Conservation (phyloP, 2,797 vertebrate genomes). For the Manis crassicaudata region DNA sequence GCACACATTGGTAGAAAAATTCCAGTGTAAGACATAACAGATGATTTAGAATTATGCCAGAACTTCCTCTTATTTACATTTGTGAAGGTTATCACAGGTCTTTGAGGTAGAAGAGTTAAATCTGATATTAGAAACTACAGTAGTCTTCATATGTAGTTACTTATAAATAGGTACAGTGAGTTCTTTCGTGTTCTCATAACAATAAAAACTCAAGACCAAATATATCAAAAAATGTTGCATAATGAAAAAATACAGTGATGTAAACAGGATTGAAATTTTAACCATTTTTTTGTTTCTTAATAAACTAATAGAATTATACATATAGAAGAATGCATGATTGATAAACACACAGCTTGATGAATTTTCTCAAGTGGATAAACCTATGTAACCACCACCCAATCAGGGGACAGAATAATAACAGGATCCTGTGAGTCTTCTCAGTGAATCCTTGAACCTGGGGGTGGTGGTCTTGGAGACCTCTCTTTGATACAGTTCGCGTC, state of each 20-base stretch:
- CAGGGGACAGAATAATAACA: not conserved
- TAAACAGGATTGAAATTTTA: not conserved
- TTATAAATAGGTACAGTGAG: not conserved
- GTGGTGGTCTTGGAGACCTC: not conserved
- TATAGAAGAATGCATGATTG: not conserved
- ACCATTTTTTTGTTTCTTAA: not conserved
- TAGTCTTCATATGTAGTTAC: not conserved
- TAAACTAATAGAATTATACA: not conserved
- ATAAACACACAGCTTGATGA: not conserved
- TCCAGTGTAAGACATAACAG: not conserved
- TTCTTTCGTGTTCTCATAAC: not conserved
- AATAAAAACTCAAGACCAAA: not conserved
- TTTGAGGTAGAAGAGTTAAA: not conserved
- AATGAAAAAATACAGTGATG: not conserved
- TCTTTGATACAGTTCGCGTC: not conserved
- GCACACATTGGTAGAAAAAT: not conserved
- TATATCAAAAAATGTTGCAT: not conserved
- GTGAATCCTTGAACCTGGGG: not conserved
- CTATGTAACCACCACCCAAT: not conserved
- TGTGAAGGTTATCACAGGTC: not conserved
- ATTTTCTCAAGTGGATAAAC: not conserved
- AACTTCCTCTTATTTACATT: not conserved
- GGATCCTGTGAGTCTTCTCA: not conserved
- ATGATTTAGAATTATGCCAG: not conserved
- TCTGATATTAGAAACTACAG: not conserved